phyloP scores from a whole-genome alignment of 2,113 vertebrate genomes.

The human (Homo sapiens) region GRCh38 chr14:72911501-72912000 shows the following conservation, averaged over 20 bases:
- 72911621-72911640: constrained; percentile 72
- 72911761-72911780: constrained; percentile 51
- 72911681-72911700: constrained; percentile 62
- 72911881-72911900: neutral
- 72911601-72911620: constrained; percentile 52
- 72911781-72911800: constrained; percentile 27
- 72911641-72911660: constrained; percentile 69
- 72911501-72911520: constrained; percentile 22
- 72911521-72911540: constrained; percentile 17
- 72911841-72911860: neutral
- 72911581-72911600: constrained; percentile 61
- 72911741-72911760: constrained; percentile 65
- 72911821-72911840: constrained; percentile 38
- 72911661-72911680: constrained; percentile 44
- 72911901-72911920: constrained; percentile 4
- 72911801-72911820: constrained; percentile 58
- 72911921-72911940: neutral
- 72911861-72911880: neutral
- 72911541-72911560: constrained; percentile 3
- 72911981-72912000: constrained; percentile 2
- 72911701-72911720: constrained; percentile 47
- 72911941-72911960: constrained; percentile 4
- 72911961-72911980: neutral
- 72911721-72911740: constrained; percentile 59
- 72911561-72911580: constrained; percentile 66